phyloP scores from a whole-genome alignment of 2,797 vertebrate genomes.

The Numenius phaeopus region DNA sequence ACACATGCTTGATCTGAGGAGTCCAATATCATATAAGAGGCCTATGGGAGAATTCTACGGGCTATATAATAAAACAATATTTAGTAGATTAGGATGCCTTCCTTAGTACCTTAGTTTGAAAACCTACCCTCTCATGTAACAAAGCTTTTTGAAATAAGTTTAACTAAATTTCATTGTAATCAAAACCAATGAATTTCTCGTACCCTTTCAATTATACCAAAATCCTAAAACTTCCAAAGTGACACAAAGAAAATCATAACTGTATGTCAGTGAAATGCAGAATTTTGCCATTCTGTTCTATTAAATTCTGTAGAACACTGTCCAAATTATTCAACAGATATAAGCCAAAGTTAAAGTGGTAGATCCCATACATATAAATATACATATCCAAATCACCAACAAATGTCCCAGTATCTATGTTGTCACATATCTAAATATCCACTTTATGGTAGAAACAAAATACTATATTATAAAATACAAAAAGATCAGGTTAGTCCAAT shows the following conservation, averaged over 20 bases:
- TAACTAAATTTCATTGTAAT: neutral
- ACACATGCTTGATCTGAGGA: rapidly evolving
- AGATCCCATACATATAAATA: neutral
- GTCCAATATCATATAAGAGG: neutral
- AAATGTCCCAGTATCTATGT: neutral
- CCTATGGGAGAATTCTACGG: neutral
- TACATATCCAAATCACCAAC: neutral
- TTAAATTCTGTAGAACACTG: neutral
- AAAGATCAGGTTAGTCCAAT: neutral
- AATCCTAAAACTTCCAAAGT: neutral
- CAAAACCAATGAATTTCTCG: neutral
- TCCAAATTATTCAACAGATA: neutral
- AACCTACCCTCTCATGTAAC: neutral
- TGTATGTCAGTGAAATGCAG: neutral
- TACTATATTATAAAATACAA: neutral
- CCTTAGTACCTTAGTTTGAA: neutral
- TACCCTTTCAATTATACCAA: neutral
- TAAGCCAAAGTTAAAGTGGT: neutral
- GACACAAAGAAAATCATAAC: neutral
- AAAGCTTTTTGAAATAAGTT: neutral
- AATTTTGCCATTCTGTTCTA: neutral
- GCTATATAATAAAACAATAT: neutral
- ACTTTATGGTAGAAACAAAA: neutral
- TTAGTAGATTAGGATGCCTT: neutral
- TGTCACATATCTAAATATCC: neutral